phyloP scores from a whole-genome alignment of 1,140 invertebrate genomes.

The Halesus radiatus region DNA sequence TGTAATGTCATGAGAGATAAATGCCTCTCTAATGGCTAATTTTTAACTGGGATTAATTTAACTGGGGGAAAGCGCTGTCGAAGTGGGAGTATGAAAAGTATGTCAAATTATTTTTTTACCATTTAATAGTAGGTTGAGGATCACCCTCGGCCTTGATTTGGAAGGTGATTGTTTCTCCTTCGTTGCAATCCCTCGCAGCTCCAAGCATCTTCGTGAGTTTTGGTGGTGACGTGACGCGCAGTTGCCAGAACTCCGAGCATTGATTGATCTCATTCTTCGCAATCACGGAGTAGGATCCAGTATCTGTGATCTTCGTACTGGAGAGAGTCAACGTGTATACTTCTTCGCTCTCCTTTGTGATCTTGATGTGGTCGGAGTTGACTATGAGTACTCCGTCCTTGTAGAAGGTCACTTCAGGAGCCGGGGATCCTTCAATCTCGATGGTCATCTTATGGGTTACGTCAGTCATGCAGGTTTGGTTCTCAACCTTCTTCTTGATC shows the following conservation, averaged over 20 bases:
- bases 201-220: constrained; percentile 79
- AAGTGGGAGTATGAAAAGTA: no score
- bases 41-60: no score
- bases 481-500: constrained; percentile 84
- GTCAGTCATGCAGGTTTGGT: constrained; percentile 79
- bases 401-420: constrained; percentile 86
- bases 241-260: constrained; percentile 87
- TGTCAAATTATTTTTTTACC: constrained; percentile 68
- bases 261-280: constrained; percentile 92
- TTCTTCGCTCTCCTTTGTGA: constrained; percentile 77
- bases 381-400: constrained; percentile 86
- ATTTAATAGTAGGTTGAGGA: constrained; percentile 85
- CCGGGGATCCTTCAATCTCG: constrained; percentile 87
- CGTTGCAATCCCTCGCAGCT: constrained; percentile 77
- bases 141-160: constrained; percentile 86
- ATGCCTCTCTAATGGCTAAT: no score
- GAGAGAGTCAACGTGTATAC: constrained; percentile 84
- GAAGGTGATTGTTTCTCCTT: constrained; percentile 86
- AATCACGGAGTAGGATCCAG: constrained; percentile 93
- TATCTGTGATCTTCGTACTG: constrained; percentile 85
- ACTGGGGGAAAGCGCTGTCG: neutral
- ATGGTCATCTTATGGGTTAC: constrained; percentile 80
- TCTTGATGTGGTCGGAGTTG: constrained; percentile 78
- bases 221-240: constrained; percentile 84
- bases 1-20: no score